Percentiles rank a stretch among this genome's conserved stretches.
Evolutionary conservation across 1,140 invertebrate species (phyloP).

Genomic region (Papilio polyxenes): DNA sequence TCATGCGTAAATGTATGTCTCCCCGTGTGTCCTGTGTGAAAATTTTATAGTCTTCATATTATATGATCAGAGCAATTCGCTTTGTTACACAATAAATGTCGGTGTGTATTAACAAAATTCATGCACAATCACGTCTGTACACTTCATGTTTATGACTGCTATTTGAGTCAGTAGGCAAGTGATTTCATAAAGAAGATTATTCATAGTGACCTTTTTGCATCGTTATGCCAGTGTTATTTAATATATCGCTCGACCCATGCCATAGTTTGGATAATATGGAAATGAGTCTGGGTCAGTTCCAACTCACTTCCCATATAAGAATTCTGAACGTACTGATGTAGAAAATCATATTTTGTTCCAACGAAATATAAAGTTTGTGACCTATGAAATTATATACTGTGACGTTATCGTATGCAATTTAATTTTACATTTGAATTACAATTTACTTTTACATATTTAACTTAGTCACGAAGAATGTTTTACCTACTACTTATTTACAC

Average conservation of each 20-base stretch:
- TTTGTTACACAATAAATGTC: slow-evolving; percentile 34
- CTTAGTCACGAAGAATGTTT: too few relatives aligned
- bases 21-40: neutral
- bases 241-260: slow-evolving; percentile 42
- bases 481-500: too few relatives aligned
- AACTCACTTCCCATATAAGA: slow-evolving; percentile 53
- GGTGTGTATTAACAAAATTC: slow-evolving; percentile 45
- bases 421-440: neutral
- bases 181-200: slow-evolving; percentile 38
- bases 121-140: slow-evolving; percentile 54
- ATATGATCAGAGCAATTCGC: slow-evolving; percentile 7
- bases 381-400: slow-evolving; percentile 41
- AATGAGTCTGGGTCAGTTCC: slow-evolving; percentile 55
- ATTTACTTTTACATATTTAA: neutral
- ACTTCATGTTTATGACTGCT: slow-evolving; percentile 18
- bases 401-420: slow-evolving; percentile 1
- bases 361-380: slow-evolving; percentile 44
- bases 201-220: slow-evolving; percentile 39
- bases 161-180: slow-evolving; percentile 37
- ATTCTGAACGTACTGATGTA: slow-evolving; percentile 50
- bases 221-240: slow-evolving; percentile 40
- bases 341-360: slow-evolving; percentile 57
- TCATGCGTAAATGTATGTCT: slow-evolving; percentile 60
- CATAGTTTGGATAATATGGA: slow-evolving; percentile 60
- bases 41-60: slow-evolving; percentile 10